Evolutionary conservation across 2,888 invertebrate species (phyloP), one percentile per base, ranked within the genome.

Genomic region (Xestoiulus laeticollis): DNA sequence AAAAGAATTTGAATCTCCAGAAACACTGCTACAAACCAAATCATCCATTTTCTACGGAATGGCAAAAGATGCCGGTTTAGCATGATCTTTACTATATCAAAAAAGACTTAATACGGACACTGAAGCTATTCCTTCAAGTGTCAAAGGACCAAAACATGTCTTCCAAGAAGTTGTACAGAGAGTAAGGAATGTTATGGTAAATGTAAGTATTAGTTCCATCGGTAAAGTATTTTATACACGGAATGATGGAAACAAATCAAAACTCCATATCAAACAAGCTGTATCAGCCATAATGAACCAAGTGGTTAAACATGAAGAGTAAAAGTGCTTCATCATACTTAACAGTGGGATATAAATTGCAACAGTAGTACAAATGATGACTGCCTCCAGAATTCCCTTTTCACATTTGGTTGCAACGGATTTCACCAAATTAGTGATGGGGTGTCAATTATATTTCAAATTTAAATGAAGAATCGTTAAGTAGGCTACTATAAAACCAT

Each of bases 11-110:
- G 93, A 92, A 90, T 89, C 91, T n/a, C 92, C 93, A 8, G 44
- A 90, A 5, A 91, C 90, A 89, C 89, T 93, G 44, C 89, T 93
- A 44, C 89, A 90, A 16, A 90, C 92, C 48, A 91, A 91, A 87
- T 90, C 91, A 22, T 92, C 92, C 0, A 91, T 93, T 88, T 93
- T 93, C 90, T 92, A 92, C 89, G 90, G 92, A 86, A 93, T 93
- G 93, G 93, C 93, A 1, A 92, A 92, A 89, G 93, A 93, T 90
- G 93, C 93, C 1, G 87, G 87, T 12, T 78, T 87, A 32, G 43
- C 44, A 44, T 78, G 78, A 78, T 30, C 30, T 12, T 14, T 14
- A 8, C 1, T 14, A 30, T 26, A 12, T 78, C 30, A 30, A 26
- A 26, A 78, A 78, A 78, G 10, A 8, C 30, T 78, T 30, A n/a